These are phyloP conservation scores for Astropecten irregularis DNA, from an alignment of 53 echinoderm and acorn worm genomes.

Conservation along the genomic window DNA sequence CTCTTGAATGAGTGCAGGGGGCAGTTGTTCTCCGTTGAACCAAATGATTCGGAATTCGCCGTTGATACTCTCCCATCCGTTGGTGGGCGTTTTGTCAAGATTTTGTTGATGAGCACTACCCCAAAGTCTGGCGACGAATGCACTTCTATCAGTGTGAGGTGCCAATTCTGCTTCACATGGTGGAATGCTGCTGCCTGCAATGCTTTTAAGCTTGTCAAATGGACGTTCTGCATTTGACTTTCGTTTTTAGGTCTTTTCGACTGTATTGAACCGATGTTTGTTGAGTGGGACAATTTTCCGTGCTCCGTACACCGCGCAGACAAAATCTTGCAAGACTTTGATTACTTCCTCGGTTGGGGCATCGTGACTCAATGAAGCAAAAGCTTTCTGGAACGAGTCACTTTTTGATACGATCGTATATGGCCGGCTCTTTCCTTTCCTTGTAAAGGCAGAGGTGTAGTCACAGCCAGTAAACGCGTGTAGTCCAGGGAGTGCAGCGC, in stretches of 20 bases:
- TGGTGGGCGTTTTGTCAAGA: no score
- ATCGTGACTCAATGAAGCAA: not conserved
- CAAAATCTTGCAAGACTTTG: not conserved
- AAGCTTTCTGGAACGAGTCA: not conserved
- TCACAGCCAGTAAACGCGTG: slow-evolving; percentile 58
- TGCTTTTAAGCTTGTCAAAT: not conserved
- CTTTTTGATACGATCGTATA: not conserved
- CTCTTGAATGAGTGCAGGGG: not conserved
- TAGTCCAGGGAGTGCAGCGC: slow-evolving; percentile 40
- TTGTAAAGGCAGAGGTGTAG: slow-evolving; percentile 39
- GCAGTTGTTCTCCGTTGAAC: slow-evolving; percentile 12
- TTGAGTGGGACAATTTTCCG: not conserved
- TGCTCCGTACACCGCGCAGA: not conserved
- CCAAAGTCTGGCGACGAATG: slow-evolving; percentile 42
- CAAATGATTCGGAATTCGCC: not conserved
- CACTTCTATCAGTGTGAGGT: not conserved
- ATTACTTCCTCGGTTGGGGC: not conserved
- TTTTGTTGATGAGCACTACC: not conserved
- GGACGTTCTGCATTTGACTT: not conserved
- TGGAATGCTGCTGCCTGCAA: not conserved
- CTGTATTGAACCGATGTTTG: not conserved
- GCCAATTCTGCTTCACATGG: slow-evolving; percentile 6
- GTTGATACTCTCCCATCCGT: not conserved
- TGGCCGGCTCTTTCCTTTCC: slow-evolving; percentile 27
- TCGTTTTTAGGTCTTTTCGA: not conserved